phyloP scores from a whole-genome alignment of 1,140 invertebrate genomes.

The Monochamus saltuarius region DNA sequence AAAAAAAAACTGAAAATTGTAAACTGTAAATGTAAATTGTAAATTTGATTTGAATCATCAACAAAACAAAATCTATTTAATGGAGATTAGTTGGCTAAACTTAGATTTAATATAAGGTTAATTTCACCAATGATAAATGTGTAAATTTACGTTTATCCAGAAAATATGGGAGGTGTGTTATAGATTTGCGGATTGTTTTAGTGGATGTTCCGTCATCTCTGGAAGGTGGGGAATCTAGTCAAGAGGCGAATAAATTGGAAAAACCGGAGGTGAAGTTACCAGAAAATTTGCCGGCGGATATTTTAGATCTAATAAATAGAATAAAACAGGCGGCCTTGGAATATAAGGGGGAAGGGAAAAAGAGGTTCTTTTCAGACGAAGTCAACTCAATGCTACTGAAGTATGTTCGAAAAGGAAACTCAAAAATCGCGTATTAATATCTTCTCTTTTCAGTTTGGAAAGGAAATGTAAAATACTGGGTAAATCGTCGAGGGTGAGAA shows the following conservation, averaged over 20 bases:
- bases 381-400: conserved; percentile 64
- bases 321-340: conserved; percentile 61
- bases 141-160: too few relatives aligned
- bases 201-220: too few relatives aligned
- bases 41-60: too few relatives aligned
- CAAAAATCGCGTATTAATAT: background rate
- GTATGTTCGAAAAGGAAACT: conserved; percentile 50
- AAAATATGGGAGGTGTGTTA: too few relatives aligned
- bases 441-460: conserved; percentile 60
- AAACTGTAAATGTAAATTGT: too few relatives aligned
- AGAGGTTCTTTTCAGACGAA: conserved; percentile 63
- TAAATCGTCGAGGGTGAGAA: conserved; percentile 56
- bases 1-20: too few relatives aligned
- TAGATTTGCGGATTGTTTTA: too few relatives aligned
- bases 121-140: too few relatives aligned
- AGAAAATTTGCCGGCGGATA: conserved; percentile 58
- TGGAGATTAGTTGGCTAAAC: too few relatives aligned
- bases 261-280: conserved; percentile 56
- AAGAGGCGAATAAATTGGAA: conserved; percentile 16
- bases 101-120: too few relatives aligned
- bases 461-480: conserved; percentile 52
- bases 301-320: conserved; percentile 58
- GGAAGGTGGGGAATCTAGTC: conserved; percentile 16
- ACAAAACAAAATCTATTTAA: too few relatives aligned
- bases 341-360: conserved; percentile 53